These are phyloP conservation scores for Panagrolaimus sp. DNA, from an alignment of 1,140 invertebrate genomes.

Conservation along the genomic window DNA sequence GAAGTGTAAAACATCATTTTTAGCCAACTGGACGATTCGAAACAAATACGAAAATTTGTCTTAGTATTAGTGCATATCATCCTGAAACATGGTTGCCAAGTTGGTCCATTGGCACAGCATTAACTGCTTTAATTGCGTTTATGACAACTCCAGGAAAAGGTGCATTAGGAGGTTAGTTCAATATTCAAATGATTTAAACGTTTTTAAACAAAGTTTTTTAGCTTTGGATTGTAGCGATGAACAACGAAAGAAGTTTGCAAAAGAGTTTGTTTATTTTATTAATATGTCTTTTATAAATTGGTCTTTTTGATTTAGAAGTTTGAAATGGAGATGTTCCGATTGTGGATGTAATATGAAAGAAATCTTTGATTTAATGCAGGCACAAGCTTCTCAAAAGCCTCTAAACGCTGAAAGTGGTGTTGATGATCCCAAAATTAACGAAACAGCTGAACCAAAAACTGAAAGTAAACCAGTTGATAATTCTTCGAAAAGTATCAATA, in stretches of 20 bases:
- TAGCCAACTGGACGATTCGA: slow-evolving; percentile 92
- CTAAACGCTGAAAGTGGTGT: background rate
- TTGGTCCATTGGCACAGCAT: slow-evolving; percentile 85
- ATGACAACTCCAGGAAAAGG: slow-evolving; percentile 83
- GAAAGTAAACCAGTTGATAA: background rate
- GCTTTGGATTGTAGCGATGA: slow-evolving; percentile 76
- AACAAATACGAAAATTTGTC: slow-evolving; percentile 86
- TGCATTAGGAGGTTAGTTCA: slow-evolving; percentile 70
- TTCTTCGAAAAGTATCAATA: background rate
- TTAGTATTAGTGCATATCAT: slow-evolving; percentile 93
- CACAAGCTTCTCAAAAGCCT: background rate
- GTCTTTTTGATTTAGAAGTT: slow-evolving; percentile 35
- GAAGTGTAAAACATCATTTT: slow-evolving; percentile 31
- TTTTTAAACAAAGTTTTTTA: too few relatives aligned
- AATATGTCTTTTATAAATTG: slow-evolving; percentile 1
- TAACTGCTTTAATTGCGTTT: slow-evolving; percentile 83
- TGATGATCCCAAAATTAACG: background rate
- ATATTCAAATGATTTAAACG: too few relatives aligned
- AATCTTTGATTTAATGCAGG: background rate
- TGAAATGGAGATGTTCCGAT: slow-evolving; percentile 41
- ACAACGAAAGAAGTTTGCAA: slow-evolving; percentile 75
- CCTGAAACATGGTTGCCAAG: slow-evolving; percentile 94
- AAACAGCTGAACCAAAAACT: background rate
- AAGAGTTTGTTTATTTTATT: slow-evolving; percentile 64
- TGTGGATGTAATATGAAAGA: slow-evolving; percentile 49